Evolutionary conservation across 2,113 vertebrate genomes (phyloP).

Genomic region (Emydocephalus ijimae): DNA sequence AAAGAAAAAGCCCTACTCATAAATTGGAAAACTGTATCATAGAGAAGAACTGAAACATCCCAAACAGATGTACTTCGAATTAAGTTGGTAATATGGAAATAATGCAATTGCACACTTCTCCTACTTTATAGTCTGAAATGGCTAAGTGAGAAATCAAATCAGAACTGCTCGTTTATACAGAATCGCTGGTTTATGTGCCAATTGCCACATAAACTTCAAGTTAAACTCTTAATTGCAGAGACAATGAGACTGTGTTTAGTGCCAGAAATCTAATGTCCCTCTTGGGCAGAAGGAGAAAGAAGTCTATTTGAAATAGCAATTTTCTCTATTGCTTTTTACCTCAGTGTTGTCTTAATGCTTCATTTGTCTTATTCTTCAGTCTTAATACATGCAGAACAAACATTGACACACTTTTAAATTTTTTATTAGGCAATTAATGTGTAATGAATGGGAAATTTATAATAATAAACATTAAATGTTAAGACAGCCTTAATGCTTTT

Average conservation of each 20-base stretch:
- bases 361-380: slow-evolving; percentile 24
- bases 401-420: slow-evolving; percentile 24
- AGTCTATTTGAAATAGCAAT: background rate
- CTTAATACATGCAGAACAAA: slow-evolving; percentile 7
- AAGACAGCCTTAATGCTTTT: slow-evolving; percentile 15
- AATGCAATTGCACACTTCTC: background rate
- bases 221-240: background rate
- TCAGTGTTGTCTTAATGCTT: background rate
- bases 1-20: background rate
- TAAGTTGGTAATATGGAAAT: background rate
- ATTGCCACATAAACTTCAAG: rapidly evolving
- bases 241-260: background rate
- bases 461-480: slow-evolving; percentile 29
- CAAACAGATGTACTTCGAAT: background rate
- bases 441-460: slow-evolving; percentile 31
- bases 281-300: background rate
- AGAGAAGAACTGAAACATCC: background rate
- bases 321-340: slow-evolving; percentile 14
- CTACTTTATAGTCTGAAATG: background rate
- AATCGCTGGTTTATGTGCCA: background rate
- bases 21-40: too few relatives aligned
- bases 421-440: slow-evolving; percentile 37
- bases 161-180: background rate
- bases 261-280: background rate
- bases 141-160: background rate